Conservation (phyloP, 1,140 invertebrate species). For the Procambarus virginalis region DNA sequence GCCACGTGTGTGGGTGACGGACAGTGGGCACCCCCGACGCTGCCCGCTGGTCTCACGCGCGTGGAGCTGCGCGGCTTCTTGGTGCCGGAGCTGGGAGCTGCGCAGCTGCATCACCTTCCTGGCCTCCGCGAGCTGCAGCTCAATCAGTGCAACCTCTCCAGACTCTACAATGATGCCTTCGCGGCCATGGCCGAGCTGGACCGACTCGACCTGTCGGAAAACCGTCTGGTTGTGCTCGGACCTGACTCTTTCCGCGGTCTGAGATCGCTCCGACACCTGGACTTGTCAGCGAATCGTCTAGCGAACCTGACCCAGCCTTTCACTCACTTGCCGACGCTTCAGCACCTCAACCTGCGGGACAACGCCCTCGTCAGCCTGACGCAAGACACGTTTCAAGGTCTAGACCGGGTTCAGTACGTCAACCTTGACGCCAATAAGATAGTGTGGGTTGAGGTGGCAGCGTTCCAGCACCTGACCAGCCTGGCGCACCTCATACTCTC, state of each 20-base stretch:
- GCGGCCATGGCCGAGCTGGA: conserved; percentile 71
- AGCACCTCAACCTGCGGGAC: conserved; percentile 82
- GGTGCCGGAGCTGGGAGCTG: conserved; percentile 48
- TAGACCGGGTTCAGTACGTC: conserved; percentile 83
- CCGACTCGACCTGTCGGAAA: conserved; percentile 79
- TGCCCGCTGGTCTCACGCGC: conserved; percentile 68
- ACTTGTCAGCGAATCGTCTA: conserved; percentile 75
- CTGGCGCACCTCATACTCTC: conserved; percentile 83
- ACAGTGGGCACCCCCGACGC: conserved; percentile 65
- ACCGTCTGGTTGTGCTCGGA: conserved; percentile 79
- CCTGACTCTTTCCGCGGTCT: conserved; percentile 75
- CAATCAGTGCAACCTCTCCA: conserved; percentile 72
- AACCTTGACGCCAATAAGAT: conserved; percentile 87
- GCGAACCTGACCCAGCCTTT: conserved; percentile 73
- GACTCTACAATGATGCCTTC: conserved; percentile 72
- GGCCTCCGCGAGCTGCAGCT: conserved; percentile 74
- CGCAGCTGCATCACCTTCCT: conserved; percentile 68
- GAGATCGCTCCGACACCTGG: conserved; percentile 73
- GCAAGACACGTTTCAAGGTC: conserved; percentile 79
- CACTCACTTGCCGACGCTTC: conserved; percentile 76
- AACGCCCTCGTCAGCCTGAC: conserved; percentile 80
- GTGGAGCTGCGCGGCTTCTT: conserved; percentile 71
- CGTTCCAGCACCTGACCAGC: conserved; percentile 83
- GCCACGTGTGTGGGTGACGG: conserved; percentile 73
- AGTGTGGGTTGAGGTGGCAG: conserved; percentile 81